A percentile compares a stretch with the other conserved stretches of the same genome.
phyloP scores from a whole-genome alignment of 2,797 vertebrate species.

The Basileuterus tristriatus region DNA sequence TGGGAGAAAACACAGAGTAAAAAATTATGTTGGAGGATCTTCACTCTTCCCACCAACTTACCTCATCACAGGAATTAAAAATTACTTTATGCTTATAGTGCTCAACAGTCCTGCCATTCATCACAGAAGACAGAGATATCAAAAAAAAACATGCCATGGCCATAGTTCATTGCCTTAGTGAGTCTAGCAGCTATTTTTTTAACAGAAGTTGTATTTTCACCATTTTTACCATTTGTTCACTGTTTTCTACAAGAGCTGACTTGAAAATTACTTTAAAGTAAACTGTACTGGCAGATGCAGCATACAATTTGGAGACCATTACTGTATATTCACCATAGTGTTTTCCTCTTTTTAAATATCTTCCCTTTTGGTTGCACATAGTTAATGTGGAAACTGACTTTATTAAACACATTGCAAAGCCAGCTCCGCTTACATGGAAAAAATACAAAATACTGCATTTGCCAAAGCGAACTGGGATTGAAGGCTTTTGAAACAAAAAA shows the following conservation, averaged over 20 bases:
- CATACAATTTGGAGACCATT: background rate
- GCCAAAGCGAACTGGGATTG: background rate
- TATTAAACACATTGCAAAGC: background rate
- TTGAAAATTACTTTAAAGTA: constrained; percentile 2
- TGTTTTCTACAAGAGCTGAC: background rate
- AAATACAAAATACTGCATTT: background rate
- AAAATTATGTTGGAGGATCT: background rate
- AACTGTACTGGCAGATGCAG: background rate
- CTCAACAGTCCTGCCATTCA: background rate
- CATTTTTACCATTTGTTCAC: background rate
- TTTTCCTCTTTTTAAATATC: background rate
- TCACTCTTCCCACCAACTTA: background rate
- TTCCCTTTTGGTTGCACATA: background rate
- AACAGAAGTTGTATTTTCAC: background rate
- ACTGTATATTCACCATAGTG: background rate
- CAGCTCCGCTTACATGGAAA: background rate
- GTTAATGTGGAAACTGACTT: background rate
- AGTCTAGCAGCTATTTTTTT: background rate
- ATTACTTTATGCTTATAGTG: background rate
- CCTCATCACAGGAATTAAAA: background rate
- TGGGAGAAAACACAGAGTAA: background rate
- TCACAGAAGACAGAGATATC: background rate
- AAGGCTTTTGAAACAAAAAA: background rate
- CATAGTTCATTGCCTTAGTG: background rate
- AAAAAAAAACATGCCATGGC: background rate